A percentile compares a stretch with the other conserved stretches of the same genome.
phyloP scores from a whole-genome alignment of 2,797 vertebrate genomes.

The Sebastes alutus region DNA sequence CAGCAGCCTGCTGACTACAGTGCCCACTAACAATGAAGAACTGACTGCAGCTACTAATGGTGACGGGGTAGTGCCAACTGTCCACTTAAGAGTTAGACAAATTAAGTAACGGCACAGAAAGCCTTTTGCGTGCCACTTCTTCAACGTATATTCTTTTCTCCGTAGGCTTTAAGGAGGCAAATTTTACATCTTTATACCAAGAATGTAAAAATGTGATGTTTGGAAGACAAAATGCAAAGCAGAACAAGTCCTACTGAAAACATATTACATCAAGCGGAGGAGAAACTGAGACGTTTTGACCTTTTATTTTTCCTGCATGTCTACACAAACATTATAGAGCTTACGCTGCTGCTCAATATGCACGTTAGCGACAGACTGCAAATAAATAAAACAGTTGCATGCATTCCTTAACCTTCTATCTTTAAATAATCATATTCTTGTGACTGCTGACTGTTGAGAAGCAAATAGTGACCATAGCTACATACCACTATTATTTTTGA shows the following conservation, averaged over 20 bases:
- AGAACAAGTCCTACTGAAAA: constrained; percentile 33
- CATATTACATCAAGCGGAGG: constrained; percentile 23
- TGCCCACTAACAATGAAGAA: constrained; percentile 76
- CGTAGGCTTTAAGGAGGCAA: background rate
- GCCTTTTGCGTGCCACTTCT: constrained; percentile 31
- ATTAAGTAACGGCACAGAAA: constrained; percentile 55
- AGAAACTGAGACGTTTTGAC: constrained; percentile 53
- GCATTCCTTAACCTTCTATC: constrained; percentile 33
- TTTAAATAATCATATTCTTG: constrained; percentile 23
- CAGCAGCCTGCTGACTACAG: constrained; percentile 74
- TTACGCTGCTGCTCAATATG: constrained; percentile 48
- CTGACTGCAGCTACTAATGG: constrained; percentile 69
- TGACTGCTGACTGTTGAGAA: constrained; percentile 18
- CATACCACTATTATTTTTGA: background rate
- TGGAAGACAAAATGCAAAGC: constrained; percentile 40
- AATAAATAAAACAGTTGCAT: constrained; percentile 34
- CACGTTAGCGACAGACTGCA: constrained; percentile 35
- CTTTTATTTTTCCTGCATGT: constrained; percentile 59
- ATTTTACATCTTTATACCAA: constrained; percentile 14
- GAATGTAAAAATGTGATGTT: constrained; percentile 13
- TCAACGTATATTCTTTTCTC: constrained; percentile 23
- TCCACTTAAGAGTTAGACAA: constrained; percentile 71
- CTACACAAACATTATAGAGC: constrained; percentile 50
- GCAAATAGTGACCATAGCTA: background rate
- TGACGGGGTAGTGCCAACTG: constrained; percentile 68